Base-by-base conservation (phyloP, 1,140 invertebrate genomes). In the Heliconius hewitsoni region DNA sequence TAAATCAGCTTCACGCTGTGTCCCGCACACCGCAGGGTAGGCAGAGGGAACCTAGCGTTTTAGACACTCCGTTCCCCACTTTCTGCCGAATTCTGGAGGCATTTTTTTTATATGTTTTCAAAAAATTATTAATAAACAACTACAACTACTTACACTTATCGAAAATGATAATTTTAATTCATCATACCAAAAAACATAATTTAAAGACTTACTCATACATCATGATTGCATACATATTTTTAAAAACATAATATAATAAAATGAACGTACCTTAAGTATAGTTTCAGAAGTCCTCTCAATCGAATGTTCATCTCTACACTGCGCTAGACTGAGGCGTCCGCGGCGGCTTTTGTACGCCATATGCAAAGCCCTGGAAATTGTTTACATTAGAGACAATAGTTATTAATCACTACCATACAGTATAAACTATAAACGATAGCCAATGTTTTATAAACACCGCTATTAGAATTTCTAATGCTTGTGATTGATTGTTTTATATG, bases 301-400 rank as follows among this genome's bases (percentile, higher is more conserved):
- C 3, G 90, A 82, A 37, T 77, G 79, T 83, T 87, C 91, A 91
- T 93, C 91, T 79, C 83, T 83, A 78, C 93, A 93, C 85, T 93
- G 92, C 57, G 89, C 87, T 23, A 94, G 85, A 78, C 90, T 93
- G 27, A 91, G 79, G 57, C 93, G 82, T 0, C 90, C 89, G 73
- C 93, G 90, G 3, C 91, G 84, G 88, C 92, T 94, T 94, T 94
- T 94, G 90, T 94, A 94, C 72, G 93, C 92, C 89, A 91, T 90
- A 78, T 93, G 91, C 77, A 94, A 81, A 27, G 93, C 92, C 79
- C 93, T 94, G 83, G 71, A 86, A 81, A 84, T 87, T 90, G 90
- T 93, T 93, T 92, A 92, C 81, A 79, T 71, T 85, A 79, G 84
- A 86, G 87, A 93, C 91, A 93, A 93, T 93, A 91, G 89, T 90